phyloP scores from a whole-genome alignment of 1,140 invertebrate genomes.

The Telenomus remus region DNA sequence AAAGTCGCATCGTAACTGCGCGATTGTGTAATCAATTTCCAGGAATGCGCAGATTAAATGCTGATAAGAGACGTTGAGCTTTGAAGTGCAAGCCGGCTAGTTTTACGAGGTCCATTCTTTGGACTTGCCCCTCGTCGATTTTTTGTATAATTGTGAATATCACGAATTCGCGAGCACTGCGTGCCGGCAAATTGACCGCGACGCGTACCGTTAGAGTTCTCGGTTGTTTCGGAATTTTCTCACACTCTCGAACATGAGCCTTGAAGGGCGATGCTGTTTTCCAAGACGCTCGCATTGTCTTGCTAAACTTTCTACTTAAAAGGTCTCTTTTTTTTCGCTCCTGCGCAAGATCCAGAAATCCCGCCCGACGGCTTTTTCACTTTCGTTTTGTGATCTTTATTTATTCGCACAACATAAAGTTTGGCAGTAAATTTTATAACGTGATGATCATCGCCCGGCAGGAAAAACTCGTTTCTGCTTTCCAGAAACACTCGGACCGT shows the following conservation, averaged over 20 bases:
- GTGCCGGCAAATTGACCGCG: constrained; percentile 30
- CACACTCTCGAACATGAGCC: constrained; percentile 44
- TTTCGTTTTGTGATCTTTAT: constrained; percentile 24
- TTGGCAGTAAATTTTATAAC: constrained; percentile 13
- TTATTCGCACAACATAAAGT: constrained; percentile 16
- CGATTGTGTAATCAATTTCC: constrained; percentile 29
- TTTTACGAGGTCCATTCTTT: too few species aligned
- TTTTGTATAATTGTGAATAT: constrained; percentile 27
- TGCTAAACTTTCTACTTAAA: constrained; percentile 63
- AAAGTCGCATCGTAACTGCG: constrained; percentile 30
- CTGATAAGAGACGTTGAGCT: constrained; percentile 3
- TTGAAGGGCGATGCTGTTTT: constrained; percentile 59
- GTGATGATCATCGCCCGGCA: background rate
- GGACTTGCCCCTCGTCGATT: background rate
- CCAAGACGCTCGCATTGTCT: constrained; percentile 60
- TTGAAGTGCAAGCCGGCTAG: too few species aligned
- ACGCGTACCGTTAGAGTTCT: constrained; percentile 44
- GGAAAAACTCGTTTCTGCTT: constrained; percentile 10
- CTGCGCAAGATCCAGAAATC: constrained; percentile 17
- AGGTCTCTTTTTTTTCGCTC: constrained; percentile 26
- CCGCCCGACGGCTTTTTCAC: constrained; percentile 31
- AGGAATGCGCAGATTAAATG: constrained; percentile 24
- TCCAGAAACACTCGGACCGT: background rate
- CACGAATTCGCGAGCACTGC: constrained; percentile 17
- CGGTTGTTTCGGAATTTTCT: constrained; percentile 61